Evolutionary conservation across 2,888 invertebrate species (phyloP), one percentile per base, ranked within the genome.

Genomic region (Erynnis tages): DNA sequence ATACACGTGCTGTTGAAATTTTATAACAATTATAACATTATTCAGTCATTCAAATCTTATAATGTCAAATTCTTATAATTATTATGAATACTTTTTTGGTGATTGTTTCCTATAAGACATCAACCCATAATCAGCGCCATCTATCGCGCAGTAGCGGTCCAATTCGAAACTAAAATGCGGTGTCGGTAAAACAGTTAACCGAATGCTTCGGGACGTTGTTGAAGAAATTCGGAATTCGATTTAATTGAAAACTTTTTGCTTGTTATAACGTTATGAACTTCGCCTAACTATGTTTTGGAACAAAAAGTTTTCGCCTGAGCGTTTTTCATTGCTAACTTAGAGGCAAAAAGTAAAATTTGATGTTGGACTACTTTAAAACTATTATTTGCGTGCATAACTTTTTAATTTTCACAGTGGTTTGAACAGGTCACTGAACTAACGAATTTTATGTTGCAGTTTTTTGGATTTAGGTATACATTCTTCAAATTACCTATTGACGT

Each of bases 121-220:
- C 6, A 25, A 19, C 5, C 1, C 30, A 66, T 62, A 34, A 1
- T 27, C 62, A 60, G 25, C 70, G 79, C 68, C 81, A 82, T 69
- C 85, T 82, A 65, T 62, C 54, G 59, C 58, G 56, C 65, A 74
- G 69, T 83, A 80, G 85, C 54, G 4, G 4, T 2, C 59, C 34
- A 45, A 2, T 14, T 34, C 5, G 7, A 34, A 32, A 37, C 1
- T n/a, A 53, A 52, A 49, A 23, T 16, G 27, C 8, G 7, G n/a
- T 43, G 79, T 77, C 60, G 86, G 65, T 82, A 81, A 80, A 85
- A 62, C 80, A 83, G 86, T 62, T 1, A 25, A 14, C 3, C 43
- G 55, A 70, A 59, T 60, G 66, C 62, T 67, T 67, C 69, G 69
- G 69, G 67, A 69, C 56, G 61, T 43, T 35, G 10, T 14, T n/a